These are phyloP conservation scores for Drosophila neonasuta DNA, from an alignment of 2,888 invertebrate species.

Conservation along the genomic window DNA sequence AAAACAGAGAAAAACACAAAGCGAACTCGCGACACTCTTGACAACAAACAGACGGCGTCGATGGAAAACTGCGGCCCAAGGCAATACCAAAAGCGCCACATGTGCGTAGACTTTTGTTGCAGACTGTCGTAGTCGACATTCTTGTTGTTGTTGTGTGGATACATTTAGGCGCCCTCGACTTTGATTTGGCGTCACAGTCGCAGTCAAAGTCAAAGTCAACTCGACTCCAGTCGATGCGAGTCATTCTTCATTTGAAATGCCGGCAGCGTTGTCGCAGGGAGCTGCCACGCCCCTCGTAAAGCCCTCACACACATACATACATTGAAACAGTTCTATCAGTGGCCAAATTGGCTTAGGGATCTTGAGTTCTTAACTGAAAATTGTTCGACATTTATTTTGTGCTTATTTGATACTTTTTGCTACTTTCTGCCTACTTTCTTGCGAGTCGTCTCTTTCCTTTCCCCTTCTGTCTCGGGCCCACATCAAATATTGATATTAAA, in stretches of 20 bases:
- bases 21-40: constrained; percentile 65
- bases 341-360: constrained; percentile 60
- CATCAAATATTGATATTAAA: constrained; percentile 76
- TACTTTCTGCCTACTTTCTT: constrained; percentile 28
- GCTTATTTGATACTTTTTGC: constrained; percentile 68
- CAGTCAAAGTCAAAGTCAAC: constrained; percentile 64
- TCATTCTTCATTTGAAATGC: constrained; percentile 72
- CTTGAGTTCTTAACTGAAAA: constrained; percentile 65
- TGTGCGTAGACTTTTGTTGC: constrained; percentile 43
- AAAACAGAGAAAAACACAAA: constrained; percentile 38
- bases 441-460: not conserved
- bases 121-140: constrained; percentile 10
- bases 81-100: constrained; percentile 55
- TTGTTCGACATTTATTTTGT: constrained; percentile 74
- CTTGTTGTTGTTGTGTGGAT: constrained; percentile 38
- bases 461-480: constrained; percentile 10
- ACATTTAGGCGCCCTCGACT: constrained; percentile 54
- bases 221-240: constrained; percentile 39
- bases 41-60: constrained; percentile 66
- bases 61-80: constrained; percentile 27
- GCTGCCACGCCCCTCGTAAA: constrained; percentile 41
- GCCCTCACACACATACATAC: constrained; percentile 20
- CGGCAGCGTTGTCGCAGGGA: constrained; percentile 51
- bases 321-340: constrained; percentile 17
- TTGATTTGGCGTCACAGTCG: constrained; percentile 39